A percentile compares a stretch with the other conserved stretches of the same genome.
Conservation (phyloP, 2,113 vertebrate species). For the Xenopus borealis region DNA sequence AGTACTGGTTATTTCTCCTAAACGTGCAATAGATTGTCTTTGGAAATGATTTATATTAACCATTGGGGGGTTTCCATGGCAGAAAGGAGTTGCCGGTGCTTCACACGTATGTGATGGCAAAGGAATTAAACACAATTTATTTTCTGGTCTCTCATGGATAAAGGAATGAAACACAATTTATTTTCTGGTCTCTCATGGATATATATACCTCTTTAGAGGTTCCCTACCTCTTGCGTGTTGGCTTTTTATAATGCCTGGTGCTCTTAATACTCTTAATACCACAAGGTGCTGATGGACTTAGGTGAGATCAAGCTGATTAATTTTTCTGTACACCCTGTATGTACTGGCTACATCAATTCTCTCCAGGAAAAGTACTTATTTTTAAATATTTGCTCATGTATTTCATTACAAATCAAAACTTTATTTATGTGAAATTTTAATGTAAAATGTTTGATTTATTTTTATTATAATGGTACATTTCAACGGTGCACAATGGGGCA, state of each 20-base stretch:
- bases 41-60: conserved; percentile 64
- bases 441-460: conserved; percentile 65
- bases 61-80: conserved; percentile 52
- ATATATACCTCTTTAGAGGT: conserved; percentile 76
- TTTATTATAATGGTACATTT: conserved; percentile 63
- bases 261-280: conserved; percentile 59
- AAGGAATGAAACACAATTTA: conserved; percentile 60
- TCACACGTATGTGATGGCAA: not conserved
- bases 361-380: conserved; percentile 74
- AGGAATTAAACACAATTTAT: conserved; percentile 61
- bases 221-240: conserved; percentile 89
- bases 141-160: conserved; percentile 68
- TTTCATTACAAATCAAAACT: conserved; percentile 61
- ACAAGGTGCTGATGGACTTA: conserved; percentile 70
- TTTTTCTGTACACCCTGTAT: conserved; percentile 72
- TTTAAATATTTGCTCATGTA: conserved; percentile 69
- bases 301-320: conserved; percentile 52
- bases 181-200: conserved; percentile 67
- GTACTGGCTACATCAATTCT: conserved; percentile 92
- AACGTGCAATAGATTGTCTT: conserved; percentile 79
- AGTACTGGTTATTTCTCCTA: conserved; percentile 70
- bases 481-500: conserved; percentile 65
- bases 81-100: not conserved
- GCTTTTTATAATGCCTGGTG: conserved; percentile 66
- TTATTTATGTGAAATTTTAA: conserved; percentile 89